Evolutionary conservation across 2,888 invertebrate genomes (phyloP), one percentile per base, ranked within the genome.

Genomic region (Steromphala cineraria): DNA sequence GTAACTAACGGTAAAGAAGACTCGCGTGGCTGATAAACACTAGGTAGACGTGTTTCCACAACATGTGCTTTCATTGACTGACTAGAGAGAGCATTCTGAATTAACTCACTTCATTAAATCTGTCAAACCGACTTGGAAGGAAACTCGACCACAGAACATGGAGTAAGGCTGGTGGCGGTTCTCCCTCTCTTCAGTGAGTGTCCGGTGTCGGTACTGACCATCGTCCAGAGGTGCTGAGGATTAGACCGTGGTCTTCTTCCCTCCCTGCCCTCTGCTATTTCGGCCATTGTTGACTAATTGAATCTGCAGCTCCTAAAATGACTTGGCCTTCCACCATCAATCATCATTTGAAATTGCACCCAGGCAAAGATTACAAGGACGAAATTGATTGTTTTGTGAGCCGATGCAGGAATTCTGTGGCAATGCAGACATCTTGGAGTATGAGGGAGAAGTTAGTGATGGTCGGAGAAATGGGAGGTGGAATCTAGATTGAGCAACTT

Each of bases 281-380:
- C 62, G 62, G 62, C 15, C 62, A 62, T 62, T 62, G 62, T 62
- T 62, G 62, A 62, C 62, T 62, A 62, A 62, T 62, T 62, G 62
- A 62, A 62, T 62, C 62, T 62, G 28, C 62, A 62, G 62, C 24
- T 62, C 62, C 13, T 28, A 24, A 62, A 62, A 62, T 62, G 62
- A 28, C 62, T 62, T 62, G 62, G 28, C 62, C 62, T 28, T 62
- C 62, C 62, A 62, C 24, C 62, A 62, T 62, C 62, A 62, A 62
- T 62, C 62, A 62, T 62, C 62, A 62, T 62, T 62, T 62, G 24
- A 62, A 62, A 62, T 62, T 21, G 62, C 62, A 62, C 28, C 62
- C 62, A 62, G 62, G 28, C 62, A 62, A 62, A 62, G 62, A 62
- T 62, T 62, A 62, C 62, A 62, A 62, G 24, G 62, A 62, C 28